A percentile compares a stretch with the other conserved stretches of the same genome.
Evolutionary conservation across 2,888 invertebrate species (phyloP).

Genomic region (Nemotelus pantherinus): DNA sequence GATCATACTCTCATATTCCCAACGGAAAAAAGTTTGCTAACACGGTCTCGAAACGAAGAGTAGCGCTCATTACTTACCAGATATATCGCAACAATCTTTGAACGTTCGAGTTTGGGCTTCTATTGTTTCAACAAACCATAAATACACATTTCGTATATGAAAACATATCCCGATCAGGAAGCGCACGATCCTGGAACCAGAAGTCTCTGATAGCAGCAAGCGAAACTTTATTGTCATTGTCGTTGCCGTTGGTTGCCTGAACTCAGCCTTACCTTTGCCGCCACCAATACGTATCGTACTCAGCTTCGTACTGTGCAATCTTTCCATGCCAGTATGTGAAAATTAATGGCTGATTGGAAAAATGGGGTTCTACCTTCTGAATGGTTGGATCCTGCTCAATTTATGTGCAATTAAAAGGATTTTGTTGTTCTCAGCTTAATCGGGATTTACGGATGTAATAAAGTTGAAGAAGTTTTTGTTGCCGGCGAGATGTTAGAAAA

Average conservation of each 20-base stretch:
- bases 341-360: slow-evolving; percentile 51
- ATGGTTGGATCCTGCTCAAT: slow-evolving; percentile 46
- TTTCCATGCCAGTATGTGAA: slow-evolving; percentile 41
- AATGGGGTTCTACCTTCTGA: slow-evolving; percentile 44
- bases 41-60: slow-evolving; percentile 17
- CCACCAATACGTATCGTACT: slow-evolving; percentile 3
- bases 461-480: slow-evolving; percentile 38
- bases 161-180: slow-evolving; percentile 49
- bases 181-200: slow-evolving; percentile 43
- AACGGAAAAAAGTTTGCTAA: slow-evolving; percentile 2
- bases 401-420: slow-evolving; percentile 52
- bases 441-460: slow-evolving; percentile 48
- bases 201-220: slow-evolving; percentile 35
- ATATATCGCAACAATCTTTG: slow-evolving; percentile 45
- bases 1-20: not conserved
- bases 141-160: slow-evolving; percentile 50
- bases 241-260: slow-evolving; percentile 11
- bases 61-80: slow-evolving; percentile 43
- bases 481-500: slow-evolving; percentile 40
- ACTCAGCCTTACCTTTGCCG: slow-evolving; percentile 22
- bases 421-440: slow-evolving; percentile 51
- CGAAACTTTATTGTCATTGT: slow-evolving; percentile 40
- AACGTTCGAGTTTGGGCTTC: slow-evolving; percentile 26
- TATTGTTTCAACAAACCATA: slow-evolving; percentile 51
- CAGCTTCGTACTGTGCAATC: slow-evolving; percentile 24